Conservation (phyloP, 64 coral and sea anemone genomes). For the Montipora efflorescens region DNA sequence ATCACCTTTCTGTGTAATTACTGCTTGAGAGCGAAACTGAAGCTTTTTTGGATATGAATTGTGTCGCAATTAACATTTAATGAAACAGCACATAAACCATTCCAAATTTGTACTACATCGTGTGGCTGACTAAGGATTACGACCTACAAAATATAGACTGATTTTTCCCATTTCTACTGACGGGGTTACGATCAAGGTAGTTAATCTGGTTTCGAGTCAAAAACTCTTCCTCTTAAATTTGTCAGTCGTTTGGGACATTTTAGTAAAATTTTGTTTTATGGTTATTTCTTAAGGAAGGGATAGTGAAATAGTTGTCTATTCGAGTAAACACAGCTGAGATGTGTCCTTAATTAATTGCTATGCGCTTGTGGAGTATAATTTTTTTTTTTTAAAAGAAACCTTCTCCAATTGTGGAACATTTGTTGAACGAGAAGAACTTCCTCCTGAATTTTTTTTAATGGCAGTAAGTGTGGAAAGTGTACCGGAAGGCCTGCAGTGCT, state of each 20-base stretch:
- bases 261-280: conserved; percentile 78
- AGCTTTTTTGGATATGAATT: conserved; percentile 45
- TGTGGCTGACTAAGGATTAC: too few relatives aligned
- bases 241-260: conserved; percentile 31
- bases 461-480: conserved; percentile 37
- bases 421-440: conserved; percentile 12
- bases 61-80: conserved; percentile 34
- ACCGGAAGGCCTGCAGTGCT: conserved; percentile 24
- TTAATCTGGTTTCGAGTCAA: neutral
- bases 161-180: neutral
- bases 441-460: conserved; percentile 1
- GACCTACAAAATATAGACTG: neutral
- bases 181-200: neutral
- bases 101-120: neutral
- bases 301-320: conserved; percentile 92
- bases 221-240: neutral
- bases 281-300: conserved; percentile 79
- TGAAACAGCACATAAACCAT: conserved; percentile 19
- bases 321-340: conserved; percentile 92
- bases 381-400: neutral
- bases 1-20: conserved; percentile 46
- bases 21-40: conserved; percentile 32
- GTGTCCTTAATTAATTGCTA: conserved; percentile 80
- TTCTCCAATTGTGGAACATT: neutral
- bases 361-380: conserved; percentile 11